Evolutionary conservation across 2,797 vertebrate genomes (phyloP), one percentile per base, ranked within the genome.

Genomic region (Halcyon smyrnensis): DNA sequence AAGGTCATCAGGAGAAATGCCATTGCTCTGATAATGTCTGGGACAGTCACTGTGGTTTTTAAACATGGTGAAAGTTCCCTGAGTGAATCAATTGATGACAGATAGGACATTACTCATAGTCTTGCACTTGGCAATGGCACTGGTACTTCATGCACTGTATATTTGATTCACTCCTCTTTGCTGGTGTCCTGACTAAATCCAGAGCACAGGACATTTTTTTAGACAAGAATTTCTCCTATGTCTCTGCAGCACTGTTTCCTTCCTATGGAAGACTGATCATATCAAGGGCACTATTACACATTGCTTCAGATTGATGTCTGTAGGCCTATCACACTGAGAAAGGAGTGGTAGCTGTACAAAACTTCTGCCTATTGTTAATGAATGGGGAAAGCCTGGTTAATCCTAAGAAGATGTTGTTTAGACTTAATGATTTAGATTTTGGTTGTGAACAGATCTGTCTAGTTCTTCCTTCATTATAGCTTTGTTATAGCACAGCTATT

Each of bases 101-200:
- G 71, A 53, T 12, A 78, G 68, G 25, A 70, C 79, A 89, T 95
- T 89, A 71, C 50, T 95, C 69, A 36, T 19, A 53, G 56, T 85
- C 95, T 62, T 80, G 80, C 37, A 30, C 45, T 73, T 43, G 41
- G 45, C 60, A 87, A 45, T 86, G 81, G 56, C 89, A 68, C 34
- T 57, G 27, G 68, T 74, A 43, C 30, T 91, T 80, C 41, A 6
- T 83, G 68, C 0, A 1, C 41, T 68, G 24, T 77, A 11, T 71
- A 43, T 74, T 81, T 89, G 48, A 80, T 87, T 94, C 64, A 92
- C 43, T 89, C 48, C 8, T 78, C 50, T 82, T 91, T 92, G 48
- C 71, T 75, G 50, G 28, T 43, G 48, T 92, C 84, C 93, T 80
- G 71, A 37, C 64, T 87, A 76, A 91, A 96, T 75, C 81, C 84